These are phyloP conservation scores for Nyctibius bracteatus DNA, from an alignment of 2,113 vertebrate genomes.

Conservation along the genomic window DNA sequence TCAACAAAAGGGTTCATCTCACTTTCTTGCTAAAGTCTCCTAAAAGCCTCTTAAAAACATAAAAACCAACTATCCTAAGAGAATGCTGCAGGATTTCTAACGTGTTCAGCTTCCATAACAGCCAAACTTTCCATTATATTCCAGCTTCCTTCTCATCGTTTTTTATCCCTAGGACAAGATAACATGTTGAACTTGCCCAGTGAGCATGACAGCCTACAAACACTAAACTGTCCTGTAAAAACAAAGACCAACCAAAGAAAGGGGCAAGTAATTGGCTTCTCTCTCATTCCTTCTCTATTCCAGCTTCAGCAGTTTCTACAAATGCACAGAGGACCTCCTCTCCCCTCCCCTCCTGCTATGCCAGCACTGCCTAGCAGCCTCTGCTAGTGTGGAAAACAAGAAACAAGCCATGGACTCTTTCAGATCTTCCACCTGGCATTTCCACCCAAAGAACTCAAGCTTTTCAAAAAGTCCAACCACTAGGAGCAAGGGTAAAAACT, in stretches of 20 bases:
- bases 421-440: neutral
- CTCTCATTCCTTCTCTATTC: neutral
- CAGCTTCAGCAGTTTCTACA: neutral
- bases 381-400: conserved; percentile 4
- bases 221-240: neutral
- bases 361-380: neutral
- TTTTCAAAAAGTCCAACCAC: neutral
- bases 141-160: neutral
- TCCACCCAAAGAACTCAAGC: neutral
- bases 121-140: neutral
- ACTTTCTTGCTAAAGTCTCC: neutral
- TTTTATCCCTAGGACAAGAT: neutral
- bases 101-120: neutral
- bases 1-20: neutral
- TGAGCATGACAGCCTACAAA: neutral
- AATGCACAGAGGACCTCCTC: neutral
- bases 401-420: neutral
- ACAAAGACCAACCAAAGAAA: neutral
- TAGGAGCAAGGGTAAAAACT: neutral
- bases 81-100: neutral
- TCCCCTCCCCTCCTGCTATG: neutral
- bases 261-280: neutral
- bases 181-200: neutral
- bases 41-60: neutral
- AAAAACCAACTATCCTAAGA: neutral